phyloP scores from a whole-genome alignment of 2,797 vertebrate genomes.

The Macropus fuliginosus region DNA sequence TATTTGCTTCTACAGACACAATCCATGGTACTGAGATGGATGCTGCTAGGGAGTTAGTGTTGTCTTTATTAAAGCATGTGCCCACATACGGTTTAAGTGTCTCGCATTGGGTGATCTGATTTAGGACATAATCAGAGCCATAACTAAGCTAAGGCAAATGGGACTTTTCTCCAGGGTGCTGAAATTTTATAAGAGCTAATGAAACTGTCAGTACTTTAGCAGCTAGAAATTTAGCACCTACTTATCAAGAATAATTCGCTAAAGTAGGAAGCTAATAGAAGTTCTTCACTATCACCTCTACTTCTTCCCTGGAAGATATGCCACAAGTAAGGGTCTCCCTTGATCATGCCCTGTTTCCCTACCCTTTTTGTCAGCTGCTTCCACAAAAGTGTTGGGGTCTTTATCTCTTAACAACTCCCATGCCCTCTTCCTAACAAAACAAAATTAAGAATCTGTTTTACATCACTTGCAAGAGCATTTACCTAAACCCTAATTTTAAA shows the following conservation, averaged over 20 bases:
- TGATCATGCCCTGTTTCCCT: background rate
- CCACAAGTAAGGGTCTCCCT: background rate
- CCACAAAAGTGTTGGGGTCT: background rate
- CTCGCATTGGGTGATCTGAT: constrained; percentile 73
- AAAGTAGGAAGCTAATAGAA: background rate
- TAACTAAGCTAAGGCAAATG: background rate
- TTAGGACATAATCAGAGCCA: constrained; percentile 46
- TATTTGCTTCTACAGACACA: constrained; percentile 78
- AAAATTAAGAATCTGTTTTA: background rate
- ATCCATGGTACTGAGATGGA: constrained; percentile 72
- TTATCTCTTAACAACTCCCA: background rate
- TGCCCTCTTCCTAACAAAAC: background rate
- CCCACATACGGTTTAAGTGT: constrained; percentile 26
- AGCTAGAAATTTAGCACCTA: background rate
- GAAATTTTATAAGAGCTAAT: background rate
- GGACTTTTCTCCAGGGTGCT: background rate
- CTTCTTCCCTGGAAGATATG: background rate
- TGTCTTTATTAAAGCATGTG: background rate
- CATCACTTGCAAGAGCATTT: background rate
- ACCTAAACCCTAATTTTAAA: background rate
- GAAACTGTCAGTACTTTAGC: background rate
- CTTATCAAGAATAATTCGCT: background rate
- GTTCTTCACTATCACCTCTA: background rate
- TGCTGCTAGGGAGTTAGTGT: constrained; percentile 52
- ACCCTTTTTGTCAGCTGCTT: background rate